Evolutionary conservation across 23 tunicate species (phyloP).

Genomic region (Styela plicata): DNA sequence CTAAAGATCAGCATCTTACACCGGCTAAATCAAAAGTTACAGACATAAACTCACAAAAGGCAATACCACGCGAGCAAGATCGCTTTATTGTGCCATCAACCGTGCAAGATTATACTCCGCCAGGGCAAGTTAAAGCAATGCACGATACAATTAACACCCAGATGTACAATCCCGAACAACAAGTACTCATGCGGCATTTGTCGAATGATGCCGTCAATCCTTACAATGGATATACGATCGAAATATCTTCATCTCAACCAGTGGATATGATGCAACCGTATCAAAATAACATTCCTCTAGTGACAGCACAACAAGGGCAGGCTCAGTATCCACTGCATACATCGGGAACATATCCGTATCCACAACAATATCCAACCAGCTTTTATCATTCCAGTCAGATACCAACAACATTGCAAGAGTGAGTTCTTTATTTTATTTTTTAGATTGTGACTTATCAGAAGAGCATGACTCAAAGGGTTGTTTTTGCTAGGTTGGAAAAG

Average conservation of each 20-base stretch:
- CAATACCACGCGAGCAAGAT: not conserved
- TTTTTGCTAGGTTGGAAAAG: too few relatives aligned
- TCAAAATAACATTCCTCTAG: not conserved
- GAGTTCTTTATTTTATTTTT: too few relatives aligned
- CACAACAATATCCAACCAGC: not conserved
- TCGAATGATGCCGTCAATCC: not conserved
- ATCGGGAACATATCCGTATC: not conserved
- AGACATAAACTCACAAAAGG: not conserved
- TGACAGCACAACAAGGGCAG: not conserved
- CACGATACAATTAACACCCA: not conserved
- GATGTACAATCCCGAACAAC: not conserved
- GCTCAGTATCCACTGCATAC: not conserved
- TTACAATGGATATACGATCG: constrained; percentile 1
- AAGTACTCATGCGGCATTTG: not conserved
- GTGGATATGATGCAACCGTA: not conserved
- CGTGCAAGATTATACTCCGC: not conserved
- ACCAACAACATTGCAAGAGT: not conserved
- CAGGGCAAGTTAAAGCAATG: not conserved
- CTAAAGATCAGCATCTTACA: not conserved
- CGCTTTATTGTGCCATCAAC: not conserved
- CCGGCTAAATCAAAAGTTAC: not conserved
- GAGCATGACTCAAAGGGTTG: too few relatives aligned
- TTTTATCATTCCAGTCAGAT: not conserved
- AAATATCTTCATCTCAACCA: not conserved
- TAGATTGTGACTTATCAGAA: too few relatives aligned